Conservation (phyloP, 2,888 invertebrate species). For the Tetragnatha montana region DNA sequence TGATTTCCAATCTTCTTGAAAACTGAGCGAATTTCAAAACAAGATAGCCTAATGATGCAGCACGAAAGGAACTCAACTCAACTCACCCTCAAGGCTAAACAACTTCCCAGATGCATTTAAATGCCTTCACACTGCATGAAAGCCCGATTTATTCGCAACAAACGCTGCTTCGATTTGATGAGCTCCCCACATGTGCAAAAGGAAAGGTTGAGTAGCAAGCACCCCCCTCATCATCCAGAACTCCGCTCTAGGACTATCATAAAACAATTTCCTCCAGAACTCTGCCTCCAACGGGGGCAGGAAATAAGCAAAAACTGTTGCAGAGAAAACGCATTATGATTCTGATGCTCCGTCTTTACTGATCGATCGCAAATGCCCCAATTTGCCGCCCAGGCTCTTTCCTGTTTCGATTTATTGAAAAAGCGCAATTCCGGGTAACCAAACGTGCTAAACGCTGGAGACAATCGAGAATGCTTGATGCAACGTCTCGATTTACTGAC, state of each 20-base stretch:
- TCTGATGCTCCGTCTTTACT: background rate
- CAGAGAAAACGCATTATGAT: conserved; percentile 1
- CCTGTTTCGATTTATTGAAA: background rate
- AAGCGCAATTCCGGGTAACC: background rate
- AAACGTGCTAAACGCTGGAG: background rate
- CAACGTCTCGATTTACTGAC: background rate
- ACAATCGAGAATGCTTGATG: background rate
- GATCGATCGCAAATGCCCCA: background rate
- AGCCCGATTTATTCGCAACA: background rate
- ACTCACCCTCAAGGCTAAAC: too few relatives aligned
- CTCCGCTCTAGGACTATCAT: background rate
- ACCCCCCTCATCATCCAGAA: background rate
- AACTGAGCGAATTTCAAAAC: too few relatives aligned
- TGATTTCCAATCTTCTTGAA: too few relatives aligned
- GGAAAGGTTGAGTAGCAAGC: background rate
- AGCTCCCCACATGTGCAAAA: background rate
- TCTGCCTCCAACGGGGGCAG: background rate
- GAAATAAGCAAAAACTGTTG: conserved; percentile 1
- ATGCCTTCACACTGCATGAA: too few relatives aligned
- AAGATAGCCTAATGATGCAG: too few relatives aligned
- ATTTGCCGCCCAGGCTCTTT: background rate
- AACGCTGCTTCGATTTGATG: background rate
- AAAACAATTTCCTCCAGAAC: background rate
- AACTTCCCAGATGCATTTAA: too few relatives aligned
- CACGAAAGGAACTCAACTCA: too few relatives aligned